Percentiles rank a stretch among this genome's conserved stretches.
Conservation (phyloP, 2,888 invertebrate species). For the Ceraclea dissimilis region DNA sequence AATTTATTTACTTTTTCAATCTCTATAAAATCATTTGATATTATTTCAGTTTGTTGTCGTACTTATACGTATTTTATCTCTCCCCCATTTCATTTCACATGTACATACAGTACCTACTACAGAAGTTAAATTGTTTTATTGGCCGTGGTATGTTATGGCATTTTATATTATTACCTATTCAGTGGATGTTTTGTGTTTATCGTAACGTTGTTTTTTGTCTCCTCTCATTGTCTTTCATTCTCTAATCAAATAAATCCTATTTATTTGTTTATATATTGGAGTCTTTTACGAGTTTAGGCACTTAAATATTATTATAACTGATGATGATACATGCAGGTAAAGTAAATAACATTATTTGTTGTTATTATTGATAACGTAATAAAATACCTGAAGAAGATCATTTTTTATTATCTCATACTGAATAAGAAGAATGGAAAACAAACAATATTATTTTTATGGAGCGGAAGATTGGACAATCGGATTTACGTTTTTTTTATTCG, state of each 20-base stretch:
- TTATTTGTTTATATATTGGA: not conserved
- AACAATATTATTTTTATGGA: no score
- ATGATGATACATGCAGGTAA: no score
- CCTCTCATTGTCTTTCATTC: not conserved
- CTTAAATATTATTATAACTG: not conserved
- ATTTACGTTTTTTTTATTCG: no score
- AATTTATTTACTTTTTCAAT: slow-evolving; percentile 4
- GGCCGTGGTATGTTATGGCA: not conserved
- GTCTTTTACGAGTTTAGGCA: not conserved
- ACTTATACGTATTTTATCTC: not conserved
- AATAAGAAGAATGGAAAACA: no score
- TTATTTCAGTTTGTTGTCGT: not conserved
- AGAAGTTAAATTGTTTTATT: not conserved
- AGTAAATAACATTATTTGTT: no score
- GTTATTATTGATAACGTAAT: no score
- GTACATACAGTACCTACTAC: not conserved
- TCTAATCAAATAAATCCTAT: not conserved
- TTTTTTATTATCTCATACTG: no score
- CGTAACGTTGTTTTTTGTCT: not conserved
- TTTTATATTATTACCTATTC: not conserved
- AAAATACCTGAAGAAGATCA: no score
- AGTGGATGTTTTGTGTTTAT: not conserved
- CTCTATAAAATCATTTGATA: slow-evolving; percentile 1
- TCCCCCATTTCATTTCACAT: no score
- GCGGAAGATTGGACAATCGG: no score